Base-by-base conservation (phyloP, 2,888 invertebrate species). In the Smittia aterrima region DNA sequence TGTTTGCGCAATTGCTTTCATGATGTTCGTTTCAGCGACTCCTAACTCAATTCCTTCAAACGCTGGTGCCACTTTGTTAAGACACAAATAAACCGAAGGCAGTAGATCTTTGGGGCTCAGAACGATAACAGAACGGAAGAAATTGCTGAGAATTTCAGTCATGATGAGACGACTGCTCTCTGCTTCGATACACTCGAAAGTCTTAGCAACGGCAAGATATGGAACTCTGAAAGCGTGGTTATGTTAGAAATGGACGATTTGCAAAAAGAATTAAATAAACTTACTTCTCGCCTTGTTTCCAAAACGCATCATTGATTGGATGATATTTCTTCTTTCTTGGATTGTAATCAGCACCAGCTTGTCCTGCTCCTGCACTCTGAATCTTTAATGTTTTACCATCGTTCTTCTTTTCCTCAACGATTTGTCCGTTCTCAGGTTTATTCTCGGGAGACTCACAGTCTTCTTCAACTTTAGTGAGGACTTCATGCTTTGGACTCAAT, bases 51-150 rank as follows among this genome's bases (percentile, higher is more conserved):
- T 78, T 27, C 88, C 98, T 82, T 96, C 94, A 81, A 97, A 98
- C 0, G 97, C 95, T 0, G 99, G 98, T 0, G 95, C 98, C 62
- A 99, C 84, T 82, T 93, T 92, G 83, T 99, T 99, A n/a, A 98
- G 86, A 79, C 96, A 96, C 77, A 99, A 84, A 82, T 99, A 98
- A 18, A 99, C 88, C 78, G 95, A 94, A 0, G 93, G 89, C 74
- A 96, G 80, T 75, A 99, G 85, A 82, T 99, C 98, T n/a, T 91
- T 87, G 0, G 97, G 96, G 18, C 91, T 93, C 58, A 96, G 84
- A 2, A 89, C 87, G 25, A 96, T 92, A 13, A 98, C 95, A 0
- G 98, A 98, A 18, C 93, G 88, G 76, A 96, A 91, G 82, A 92
- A 98, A 83, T 98, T 98, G 79, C 92, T 88, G 62, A 99, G 83